phyloP scores from a whole-genome alignment of 2,113 vertebrate genomes.

The Verasper variegatus region DNA sequence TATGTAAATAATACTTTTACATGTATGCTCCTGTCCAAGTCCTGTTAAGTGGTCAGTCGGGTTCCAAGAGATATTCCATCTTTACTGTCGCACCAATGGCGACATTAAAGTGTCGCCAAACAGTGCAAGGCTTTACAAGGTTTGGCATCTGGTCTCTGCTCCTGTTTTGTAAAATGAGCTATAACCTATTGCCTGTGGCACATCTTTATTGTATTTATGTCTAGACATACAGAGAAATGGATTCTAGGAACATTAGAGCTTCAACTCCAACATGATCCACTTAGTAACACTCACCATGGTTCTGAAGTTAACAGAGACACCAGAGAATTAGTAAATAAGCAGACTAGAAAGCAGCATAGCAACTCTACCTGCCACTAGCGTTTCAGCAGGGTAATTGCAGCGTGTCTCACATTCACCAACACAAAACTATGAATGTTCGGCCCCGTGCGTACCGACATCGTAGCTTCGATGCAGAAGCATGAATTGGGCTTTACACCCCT shows the following conservation, averaged over 20 bases:
- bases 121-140: constrained; percentile 46
- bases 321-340: no score
- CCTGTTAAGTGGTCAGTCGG: neutral
- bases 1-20: constrained; percentile 16
- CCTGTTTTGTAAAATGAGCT: constrained; percentile 38
- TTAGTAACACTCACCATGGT: no score
- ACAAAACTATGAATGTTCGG: no score
- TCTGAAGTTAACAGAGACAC: no score
- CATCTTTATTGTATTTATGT: constrained; percentile 37
- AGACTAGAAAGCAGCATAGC: no score
- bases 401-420: no score
- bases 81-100: neutral
- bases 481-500: no score
- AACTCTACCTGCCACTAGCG: no score
- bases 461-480: no score
- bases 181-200: constrained; percentile 11
- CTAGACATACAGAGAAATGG: neutral
- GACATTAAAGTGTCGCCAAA: constrained; percentile 46
- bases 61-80: constrained; percentile 5
- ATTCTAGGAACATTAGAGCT: neutral
- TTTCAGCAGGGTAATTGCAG: no score
- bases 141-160: constrained; percentile 47
- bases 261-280: no score
- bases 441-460: no score
- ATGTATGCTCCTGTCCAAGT: neutral